These are phyloP conservation scores for Microvelia longipes DNA, from an alignment of 1,140 invertebrate genomes.

Conservation along the genomic window DNA sequence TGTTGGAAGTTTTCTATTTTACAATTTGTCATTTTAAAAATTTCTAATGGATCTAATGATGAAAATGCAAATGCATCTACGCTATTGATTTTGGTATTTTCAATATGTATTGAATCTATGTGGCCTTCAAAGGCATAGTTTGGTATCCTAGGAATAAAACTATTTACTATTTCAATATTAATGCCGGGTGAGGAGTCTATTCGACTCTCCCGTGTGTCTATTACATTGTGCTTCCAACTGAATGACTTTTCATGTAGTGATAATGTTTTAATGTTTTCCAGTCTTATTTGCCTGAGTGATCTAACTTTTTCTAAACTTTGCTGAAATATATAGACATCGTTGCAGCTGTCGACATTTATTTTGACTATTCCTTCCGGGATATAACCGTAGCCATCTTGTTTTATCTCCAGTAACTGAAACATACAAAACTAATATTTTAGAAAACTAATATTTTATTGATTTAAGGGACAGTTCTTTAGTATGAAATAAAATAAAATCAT, in stretches of 20 bases:
- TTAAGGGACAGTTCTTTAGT: no score
- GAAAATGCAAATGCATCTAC: slow-evolving; percentile 56
- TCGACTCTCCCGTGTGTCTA: slow-evolving; percentile 28
- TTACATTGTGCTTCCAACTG: slow-evolving; percentile 22
- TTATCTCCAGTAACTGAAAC: slow-evolving; percentile 4
- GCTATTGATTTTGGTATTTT: slow-evolving; percentile 39
- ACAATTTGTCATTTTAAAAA: slow-evolving; percentile 37
- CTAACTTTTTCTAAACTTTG: slow-evolving; percentile 21
- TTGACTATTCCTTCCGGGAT: neutral
- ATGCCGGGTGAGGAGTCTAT: slow-evolving; percentile 21
- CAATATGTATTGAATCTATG: slow-evolving; percentile 47
- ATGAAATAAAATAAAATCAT: no score
- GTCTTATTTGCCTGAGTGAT: slow-evolving; percentile 32
- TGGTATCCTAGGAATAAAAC: slow-evolving; percentile 39
- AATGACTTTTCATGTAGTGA: slow-evolving; percentile 28
- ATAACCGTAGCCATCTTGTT: neutral
- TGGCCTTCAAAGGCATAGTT: slow-evolving; percentile 51
- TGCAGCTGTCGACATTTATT: slow-evolving; percentile 17
- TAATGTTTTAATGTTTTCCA: slow-evolving; percentile 34
- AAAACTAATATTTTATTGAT: no score
- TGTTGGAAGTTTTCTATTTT: slow-evolving; percentile 42
- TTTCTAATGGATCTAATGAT: slow-evolving; percentile 39
- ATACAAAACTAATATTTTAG: slow-evolving; percentile 4
- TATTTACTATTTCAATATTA: slow-evolving; percentile 29
- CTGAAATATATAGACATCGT: slow-evolving; percentile 9